These are phyloP conservation scores for Caretta caretta DNA, from an alignment of 2,113 vertebrate species.

Conservation along the genomic window DNA sequence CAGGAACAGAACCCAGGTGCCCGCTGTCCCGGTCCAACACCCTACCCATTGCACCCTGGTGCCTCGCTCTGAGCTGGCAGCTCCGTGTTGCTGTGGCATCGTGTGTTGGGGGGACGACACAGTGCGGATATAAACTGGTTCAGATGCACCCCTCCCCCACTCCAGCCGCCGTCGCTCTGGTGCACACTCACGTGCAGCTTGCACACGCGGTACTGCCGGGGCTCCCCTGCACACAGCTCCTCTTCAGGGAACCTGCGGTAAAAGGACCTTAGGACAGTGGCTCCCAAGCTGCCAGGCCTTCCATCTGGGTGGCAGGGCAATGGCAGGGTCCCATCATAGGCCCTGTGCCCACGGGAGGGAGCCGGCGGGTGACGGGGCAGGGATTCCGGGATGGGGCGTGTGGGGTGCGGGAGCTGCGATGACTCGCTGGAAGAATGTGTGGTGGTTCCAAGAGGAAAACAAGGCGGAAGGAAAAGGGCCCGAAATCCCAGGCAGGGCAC, in stretches of 20 bases:
- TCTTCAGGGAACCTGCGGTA: conserved; percentile 52
- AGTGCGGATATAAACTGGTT: too few species aligned
- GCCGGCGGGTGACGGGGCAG: too few species aligned
- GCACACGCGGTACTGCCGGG: conserved; percentile 80
- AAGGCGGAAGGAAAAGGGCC: background rate
- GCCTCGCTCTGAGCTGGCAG: background rate
- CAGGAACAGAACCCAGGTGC: background rate
- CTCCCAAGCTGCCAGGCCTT: background rate
- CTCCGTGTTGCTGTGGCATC: background rate
- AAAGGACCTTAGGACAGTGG: rapidly evolving
- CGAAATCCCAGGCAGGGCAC: background rate
- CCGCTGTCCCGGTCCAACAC: background rate
- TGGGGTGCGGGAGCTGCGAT: rapidly evolving
- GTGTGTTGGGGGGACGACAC: too few species aligned
- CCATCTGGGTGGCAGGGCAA: background rate
- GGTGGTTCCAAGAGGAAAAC: background rate
- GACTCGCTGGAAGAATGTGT: background rate
- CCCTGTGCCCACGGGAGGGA: background rate
- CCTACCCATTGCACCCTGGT: background rate
- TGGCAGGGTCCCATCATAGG: background rate
- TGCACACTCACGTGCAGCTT: conserved; percentile 68
- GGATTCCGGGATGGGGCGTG: background rate
- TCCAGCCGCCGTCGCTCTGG: rapidly evolving
- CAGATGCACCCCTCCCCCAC: background rate
- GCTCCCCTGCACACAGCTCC: conserved; percentile 67